Conservation (phyloP, 2,888 invertebrate species). For the Gymnocheta viridis region DNA sequence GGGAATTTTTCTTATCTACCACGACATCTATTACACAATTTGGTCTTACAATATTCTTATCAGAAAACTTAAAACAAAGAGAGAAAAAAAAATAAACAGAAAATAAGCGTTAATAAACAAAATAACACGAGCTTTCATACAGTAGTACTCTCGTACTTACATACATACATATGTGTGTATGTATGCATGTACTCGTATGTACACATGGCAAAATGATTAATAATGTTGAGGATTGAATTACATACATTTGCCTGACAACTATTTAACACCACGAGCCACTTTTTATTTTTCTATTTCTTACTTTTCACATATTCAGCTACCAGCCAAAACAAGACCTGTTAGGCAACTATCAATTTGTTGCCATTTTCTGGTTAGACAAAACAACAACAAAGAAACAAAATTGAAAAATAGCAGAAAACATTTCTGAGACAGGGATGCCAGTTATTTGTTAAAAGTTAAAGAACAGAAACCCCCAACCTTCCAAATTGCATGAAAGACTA, state of each 20-base stretch:
- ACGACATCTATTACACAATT: constrained; percentile 2
- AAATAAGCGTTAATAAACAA: not conserved
- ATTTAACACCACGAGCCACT: not conserved
- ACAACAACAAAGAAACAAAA: not conserved
- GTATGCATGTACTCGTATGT: not conserved
- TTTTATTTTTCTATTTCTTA: constrained; percentile 14
- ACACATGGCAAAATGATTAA: not conserved
- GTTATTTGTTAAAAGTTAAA: not conserved
- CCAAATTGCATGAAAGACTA: too few relatives aligned
- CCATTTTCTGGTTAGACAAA: constrained; percentile 57
- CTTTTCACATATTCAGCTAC: constrained; percentile 4
- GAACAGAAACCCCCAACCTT: not conserved
- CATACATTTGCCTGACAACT: not conserved
- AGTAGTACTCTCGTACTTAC: too few relatives aligned
- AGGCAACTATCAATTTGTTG: constrained; percentile 63
- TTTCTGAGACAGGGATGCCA: constrained; percentile 28
- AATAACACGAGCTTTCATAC: not conserved
- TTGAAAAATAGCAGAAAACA: not conserved
- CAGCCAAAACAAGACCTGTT: constrained; percentile 52
- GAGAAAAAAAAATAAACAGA: not conserved
- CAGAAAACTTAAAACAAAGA: not conserved
- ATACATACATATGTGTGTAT: not conserved
- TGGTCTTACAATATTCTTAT: constrained; percentile 11
- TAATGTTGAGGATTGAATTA: not conserved
- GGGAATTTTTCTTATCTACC: not conserved